Evolutionary conservation across 2,797 vertebrate genomes (phyloP), one percentile per base, ranked within the genome.

Genomic region (Ctenopoma kingsleyae): DNA sequence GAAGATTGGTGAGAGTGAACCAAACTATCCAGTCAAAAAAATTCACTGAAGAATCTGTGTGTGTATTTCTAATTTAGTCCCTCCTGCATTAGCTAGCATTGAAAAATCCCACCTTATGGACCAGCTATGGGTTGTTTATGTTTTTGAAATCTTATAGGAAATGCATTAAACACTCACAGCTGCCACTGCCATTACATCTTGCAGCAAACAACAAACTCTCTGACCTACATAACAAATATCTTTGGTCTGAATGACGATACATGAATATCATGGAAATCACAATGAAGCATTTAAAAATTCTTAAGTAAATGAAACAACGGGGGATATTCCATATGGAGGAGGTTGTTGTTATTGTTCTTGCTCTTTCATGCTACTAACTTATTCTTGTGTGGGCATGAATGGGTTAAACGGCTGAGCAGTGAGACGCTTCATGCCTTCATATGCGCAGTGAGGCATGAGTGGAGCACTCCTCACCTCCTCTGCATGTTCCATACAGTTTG

Each of bases 401-500:
- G 89, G 89, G 93, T 95, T 94, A 93, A 94, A 84, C 38, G 35
- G 41, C 71, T 70, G 57, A 71, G 72, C 43, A 11, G 50, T 22
- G 65, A 81, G 81, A 59, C 65, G 72, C 60, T 57, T 63, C 22
- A 5, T 72, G 71, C 51, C 38, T 67, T 55, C 63, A 44, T 47
- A 54, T 78, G 76, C 68, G 54, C 74, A 62, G 51, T 58, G 36
- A 76, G 40, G 78, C 74, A 79, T 87, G 87, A 62, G 35, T 10
- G 51, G 48, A 81, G 74, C 75, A 44, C 76, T 75, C 54, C 62
- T 72, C 64, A 67, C 89, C 94, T 94, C 94, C 93, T 93, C 93
- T 91, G 92, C 92, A 89, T 93, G 86, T 95, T 95, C 93, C 93
- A 84, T 85, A 81, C 68, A 76, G 87, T 90, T 67, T 72, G 53